Base-by-base conservation (phyloP, 2,797 vertebrate species). In the Mormyrops boulengeri region DNA sequence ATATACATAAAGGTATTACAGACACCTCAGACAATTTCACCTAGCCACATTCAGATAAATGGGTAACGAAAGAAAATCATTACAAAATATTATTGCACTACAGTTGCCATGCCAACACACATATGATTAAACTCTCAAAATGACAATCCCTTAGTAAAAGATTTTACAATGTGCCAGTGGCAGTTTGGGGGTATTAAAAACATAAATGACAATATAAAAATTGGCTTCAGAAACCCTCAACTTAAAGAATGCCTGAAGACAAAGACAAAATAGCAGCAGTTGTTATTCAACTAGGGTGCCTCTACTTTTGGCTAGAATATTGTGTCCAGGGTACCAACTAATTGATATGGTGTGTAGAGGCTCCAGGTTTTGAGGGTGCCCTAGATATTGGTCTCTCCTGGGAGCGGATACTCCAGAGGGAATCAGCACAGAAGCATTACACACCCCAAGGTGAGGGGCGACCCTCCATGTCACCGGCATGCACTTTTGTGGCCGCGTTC, bases 81-180 rank as follows among this genome's bases (percentile, higher is more conserved):
- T 87, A 92, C 92, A 90, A 90, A 91, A 90, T 91, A 90, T 93
- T 94, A 95, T 94, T 94, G 94, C 94, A 94, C 93, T 93, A 94
- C 93, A 94, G 91, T 91, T 92, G 92, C 91, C 94, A 91, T 91
- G 91, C 89, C 26, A 92, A 62, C 52, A 90, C 82, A 88, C 77
- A 87, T 50, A 44, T 89, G 73, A 87, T 85, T 85, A 85, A 53
- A 89, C 88, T 87, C 73, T 91, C 60, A 82, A 89, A 55, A 9
- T 73, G 87, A 84, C 17, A 47, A 44, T 90, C 44, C 60, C 57
- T 88, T 82, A 82, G 41, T 73, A 30, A 50, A 30, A 50, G 49
- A 53, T 50, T 86, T 53, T 26, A 50, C 47, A 53, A 85, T 50
- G 44, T 30, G n/a, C 82, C 84, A 86, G 47, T 53, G 84, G 22